Conservation (phyloP, 92 coral and sea anemone species). For the Porites evermanni region DNA sequence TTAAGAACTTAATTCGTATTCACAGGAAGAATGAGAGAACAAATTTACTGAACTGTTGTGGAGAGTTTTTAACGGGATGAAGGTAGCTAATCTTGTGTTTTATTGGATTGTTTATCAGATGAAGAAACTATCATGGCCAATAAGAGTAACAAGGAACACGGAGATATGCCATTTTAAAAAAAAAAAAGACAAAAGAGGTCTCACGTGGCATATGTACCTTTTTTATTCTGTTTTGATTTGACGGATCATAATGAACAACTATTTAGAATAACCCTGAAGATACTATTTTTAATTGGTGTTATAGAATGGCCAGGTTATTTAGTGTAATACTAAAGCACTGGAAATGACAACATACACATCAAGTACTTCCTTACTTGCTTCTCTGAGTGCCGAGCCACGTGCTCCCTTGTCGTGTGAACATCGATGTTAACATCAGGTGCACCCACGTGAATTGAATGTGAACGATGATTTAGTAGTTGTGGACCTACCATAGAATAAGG, state of each 20-base stretch:
- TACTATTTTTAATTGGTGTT: no score
- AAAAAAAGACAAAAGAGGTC: not conserved
- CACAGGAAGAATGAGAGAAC: no score
- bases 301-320: no score
- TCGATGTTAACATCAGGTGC: conserved; percentile 96
- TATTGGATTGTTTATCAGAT: no score
- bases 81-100: no score
- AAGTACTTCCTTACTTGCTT: conserved; percentile 6
- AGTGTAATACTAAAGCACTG: not conserved
- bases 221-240: not conserved
- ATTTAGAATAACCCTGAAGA: no score
- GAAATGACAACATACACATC: not conserved
- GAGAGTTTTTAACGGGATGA: no score
- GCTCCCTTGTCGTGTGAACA: conserved; percentile 91
- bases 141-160: not conserved
- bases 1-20: no score
- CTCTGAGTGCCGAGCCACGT: conserved; percentile 73
- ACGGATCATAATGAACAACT: no score
- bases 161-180: not conserved
- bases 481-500: conserved; percentile 8
- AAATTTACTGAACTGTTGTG: no score
- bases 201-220: not conserved
- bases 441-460: conserved; percentile 94
- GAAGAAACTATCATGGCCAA: no score
- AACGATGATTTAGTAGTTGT: conserved; percentile 53